These are phyloP conservation scores for Cordilura impudica DNA, from an alignment of 2,888 invertebrate species.

Conservation along the genomic window DNA sequence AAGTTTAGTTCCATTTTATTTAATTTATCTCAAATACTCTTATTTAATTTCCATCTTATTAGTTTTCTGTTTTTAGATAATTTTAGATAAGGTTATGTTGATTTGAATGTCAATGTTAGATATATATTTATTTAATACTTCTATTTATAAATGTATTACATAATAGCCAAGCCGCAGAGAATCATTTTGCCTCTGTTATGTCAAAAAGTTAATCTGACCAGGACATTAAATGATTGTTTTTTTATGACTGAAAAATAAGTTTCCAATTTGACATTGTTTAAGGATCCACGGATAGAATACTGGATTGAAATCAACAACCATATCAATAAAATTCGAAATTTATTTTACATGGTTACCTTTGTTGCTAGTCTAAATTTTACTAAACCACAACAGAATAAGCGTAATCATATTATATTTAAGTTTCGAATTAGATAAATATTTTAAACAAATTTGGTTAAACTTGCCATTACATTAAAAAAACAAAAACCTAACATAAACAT, in stretches of 20 bases:
- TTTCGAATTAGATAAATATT: background rate
- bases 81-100: conserved; percentile 9
- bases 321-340: background rate
- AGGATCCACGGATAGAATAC: too few relatives aligned
- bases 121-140: too few relatives aligned
- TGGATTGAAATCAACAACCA: background rate
- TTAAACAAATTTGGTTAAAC: conserved; percentile 2
- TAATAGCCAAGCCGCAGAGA: too few relatives aligned
- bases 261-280: too few relatives aligned
- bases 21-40: background rate
- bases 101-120: conserved; percentile 21
- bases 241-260: too few relatives aligned
- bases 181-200: too few relatives aligned
- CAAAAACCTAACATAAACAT: conserved; percentile 44
- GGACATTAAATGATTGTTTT: too few relatives aligned
- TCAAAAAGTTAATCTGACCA: too few relatives aligned
- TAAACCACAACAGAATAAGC: background rate
- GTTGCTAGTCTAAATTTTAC: conserved; percentile 20
- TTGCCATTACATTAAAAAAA: conserved; percentile 19
- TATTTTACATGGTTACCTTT: background rate
- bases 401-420: background rate
- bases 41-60: background rate
- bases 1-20: background rate
- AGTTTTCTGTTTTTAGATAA: background rate
- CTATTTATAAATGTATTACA: too few relatives aligned